These are phyloP conservation scores for Sturmia bella DNA, from an alignment of 2,888 invertebrate species.

Conservation along the genomic window DNA sequence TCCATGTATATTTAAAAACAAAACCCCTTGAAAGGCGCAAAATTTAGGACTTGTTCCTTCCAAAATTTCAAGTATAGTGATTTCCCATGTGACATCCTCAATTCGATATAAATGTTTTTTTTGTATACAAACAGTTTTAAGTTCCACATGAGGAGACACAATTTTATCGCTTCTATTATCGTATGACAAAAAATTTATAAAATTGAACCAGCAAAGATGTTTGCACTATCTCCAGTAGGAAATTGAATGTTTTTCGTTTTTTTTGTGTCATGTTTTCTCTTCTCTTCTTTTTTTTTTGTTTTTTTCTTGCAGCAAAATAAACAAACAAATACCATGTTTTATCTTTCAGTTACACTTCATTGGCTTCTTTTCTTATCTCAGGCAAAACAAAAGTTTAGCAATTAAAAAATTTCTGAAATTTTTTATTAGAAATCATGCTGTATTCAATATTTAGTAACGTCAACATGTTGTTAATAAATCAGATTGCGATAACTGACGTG, in stretches of 20 bases:
- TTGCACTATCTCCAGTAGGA: not conserved
- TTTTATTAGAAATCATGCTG: not conserved
- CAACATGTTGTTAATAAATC: too few relatives aligned
- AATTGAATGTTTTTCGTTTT: not conserved
- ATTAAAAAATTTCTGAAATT: not conserved
- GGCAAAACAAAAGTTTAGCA: not conserved
- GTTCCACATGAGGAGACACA: constrained; percentile 3
- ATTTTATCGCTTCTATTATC: not conserved
- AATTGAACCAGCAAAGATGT: not conserved
- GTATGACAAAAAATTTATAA: not conserved
- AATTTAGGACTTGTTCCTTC: too few relatives aligned
- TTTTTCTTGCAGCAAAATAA: not conserved
- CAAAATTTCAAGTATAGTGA: too few relatives aligned
- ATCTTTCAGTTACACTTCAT: not conserved
- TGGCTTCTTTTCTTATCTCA: constrained; percentile 18
- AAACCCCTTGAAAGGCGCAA: too few relatives aligned
- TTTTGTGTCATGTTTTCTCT: not conserved
- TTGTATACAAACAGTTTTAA: not conserved
- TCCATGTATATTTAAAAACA: too few relatives aligned
- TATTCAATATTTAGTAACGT: not conserved
- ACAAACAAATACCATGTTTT: not conserved
- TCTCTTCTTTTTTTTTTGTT: not conserved
- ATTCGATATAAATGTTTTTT: too few relatives aligned
- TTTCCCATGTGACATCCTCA: too few relatives aligned
- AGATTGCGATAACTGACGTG: too few relatives aligned